Percentiles rank a stretch among this genome's conserved stretches.
Evolutionary conservation across 2,888 invertebrate genomes (phyloP).

Genomic region (Lepidocyrtinus sp.): DNA sequence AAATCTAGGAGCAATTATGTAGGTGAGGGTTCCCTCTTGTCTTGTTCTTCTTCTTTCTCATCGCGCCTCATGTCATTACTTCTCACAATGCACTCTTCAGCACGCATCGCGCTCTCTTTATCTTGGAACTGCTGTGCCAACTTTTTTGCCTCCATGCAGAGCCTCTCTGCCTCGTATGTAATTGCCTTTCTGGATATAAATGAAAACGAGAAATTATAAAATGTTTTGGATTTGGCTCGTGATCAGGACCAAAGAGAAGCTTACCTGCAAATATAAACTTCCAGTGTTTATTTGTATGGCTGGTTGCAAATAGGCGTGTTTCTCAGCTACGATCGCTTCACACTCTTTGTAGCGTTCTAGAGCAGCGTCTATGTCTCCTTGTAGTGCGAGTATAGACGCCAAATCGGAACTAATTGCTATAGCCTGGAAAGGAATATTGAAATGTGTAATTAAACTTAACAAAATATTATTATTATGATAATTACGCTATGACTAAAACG

Average conservation of each 20-base stretch:
- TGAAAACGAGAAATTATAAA: not conserved
- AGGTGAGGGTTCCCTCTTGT: not conserved
- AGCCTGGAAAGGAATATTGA: conserved; percentile 38
- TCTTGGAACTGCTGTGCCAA: conserved; percentile 63
- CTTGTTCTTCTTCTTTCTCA: not conserved
- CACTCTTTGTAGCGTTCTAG: conserved; percentile 60
- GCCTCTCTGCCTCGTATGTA: conserved; percentile 64
- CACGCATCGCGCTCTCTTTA: conserved; percentile 60
- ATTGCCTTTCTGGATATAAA: conserved; percentile 65
- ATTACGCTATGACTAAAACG: not conserved
- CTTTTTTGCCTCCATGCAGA: conserved; percentile 65
- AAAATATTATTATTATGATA: not conserved
- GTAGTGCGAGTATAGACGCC: conserved; percentile 64
- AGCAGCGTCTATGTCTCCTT: conserved; percentile 67
- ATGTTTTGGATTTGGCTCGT: conserved; percentile 4
- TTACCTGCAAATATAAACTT: conserved; percentile 66
- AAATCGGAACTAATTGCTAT: conserved; percentile 60
- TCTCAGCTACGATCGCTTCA: conserved; percentile 63
- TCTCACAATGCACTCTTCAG: conserved; percentile 65
- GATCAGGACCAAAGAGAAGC: not conserved
- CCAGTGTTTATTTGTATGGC: conserved; percentile 66
- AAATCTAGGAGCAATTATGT: not conserved
- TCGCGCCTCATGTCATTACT: not conserved
- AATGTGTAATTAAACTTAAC: not conserved
- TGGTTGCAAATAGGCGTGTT: conserved; percentile 63